Base-by-base conservation (phyloP, 2,888 invertebrate species). In the Cheilosia vulpina region DNA sequence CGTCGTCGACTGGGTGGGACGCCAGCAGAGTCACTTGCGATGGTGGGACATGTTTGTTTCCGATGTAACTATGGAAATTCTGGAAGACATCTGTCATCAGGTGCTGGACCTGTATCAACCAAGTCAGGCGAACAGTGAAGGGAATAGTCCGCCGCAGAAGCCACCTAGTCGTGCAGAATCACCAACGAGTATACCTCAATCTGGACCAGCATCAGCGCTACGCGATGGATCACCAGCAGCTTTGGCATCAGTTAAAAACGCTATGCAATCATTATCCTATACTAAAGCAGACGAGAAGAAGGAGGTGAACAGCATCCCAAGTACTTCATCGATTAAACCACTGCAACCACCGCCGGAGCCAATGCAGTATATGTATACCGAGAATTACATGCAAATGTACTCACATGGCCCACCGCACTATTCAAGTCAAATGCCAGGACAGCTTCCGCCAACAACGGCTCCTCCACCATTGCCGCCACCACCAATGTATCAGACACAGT, bases 1-100 rank as follows among this genome's bases (percentile, higher is more conserved):
- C 89, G 97, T 99, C 0, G 94, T 95, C 5, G 98, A 99, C 92
- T 99, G 98, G 98, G 94, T 95, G 45, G 98, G 97, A 0, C 93
- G 97, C 11, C 93, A 93, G 60, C 91, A 95, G 2, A 95, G 96
- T 89, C 96, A 97, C 92, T 93, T 94, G 4, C 94, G 97, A 31
- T 99, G 99, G 99, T 99, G 99, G 99, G 99, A 99, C 89, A 97
- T 97, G 96, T 98, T 98, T 91, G 97, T 99, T 0, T 97, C 98
- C 89, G 98, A 98, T 90, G 96, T 99, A 38, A 97, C 97, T 1
- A 96, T 97, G 94, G 98, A 98, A 89, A 93, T 99, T 69, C 93
- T 99, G 52, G 99, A 99, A 93, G 98, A 98, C 93, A 98, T 99
- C 88, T 99, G 99, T 89, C 99, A 99, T 93, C 98, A 97, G 94